Percentiles rank a stretch among this genome's conserved stretches.
Conservation (phyloP, 2,113 vertebrate species). For the Lepisosteus osseus region DNA sequence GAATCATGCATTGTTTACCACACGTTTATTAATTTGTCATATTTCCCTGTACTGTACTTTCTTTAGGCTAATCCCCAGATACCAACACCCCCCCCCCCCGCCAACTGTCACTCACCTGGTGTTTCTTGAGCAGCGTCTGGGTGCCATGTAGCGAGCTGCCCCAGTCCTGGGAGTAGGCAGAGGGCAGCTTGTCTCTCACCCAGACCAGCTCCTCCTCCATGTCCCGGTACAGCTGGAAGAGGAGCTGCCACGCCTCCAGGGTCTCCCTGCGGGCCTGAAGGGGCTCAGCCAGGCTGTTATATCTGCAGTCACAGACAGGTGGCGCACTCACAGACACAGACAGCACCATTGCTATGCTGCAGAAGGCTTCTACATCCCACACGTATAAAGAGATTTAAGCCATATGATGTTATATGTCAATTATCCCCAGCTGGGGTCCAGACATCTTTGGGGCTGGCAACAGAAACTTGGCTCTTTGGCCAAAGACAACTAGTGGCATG, state of each 20-base stretch:
- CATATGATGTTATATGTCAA: no score
- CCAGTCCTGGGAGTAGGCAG: conserved; percentile 57
- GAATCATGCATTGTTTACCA: no score
- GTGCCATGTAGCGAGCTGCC: conserved; percentile 62
- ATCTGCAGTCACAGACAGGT: conserved; percentile 53
- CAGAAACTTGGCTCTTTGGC: no score
- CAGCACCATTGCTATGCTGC: background rate
- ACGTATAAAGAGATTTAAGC: no score
- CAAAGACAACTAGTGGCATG: no score
- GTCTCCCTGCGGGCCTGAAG: conserved; percentile 60
- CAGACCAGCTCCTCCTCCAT: conserved; percentile 76
- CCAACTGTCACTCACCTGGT: conserved; percentile 65
- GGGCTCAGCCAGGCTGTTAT: conserved; percentile 64
- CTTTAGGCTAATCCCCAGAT: no score
- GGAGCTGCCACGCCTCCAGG: conserved; percentile 72
- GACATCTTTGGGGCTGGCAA: no score
- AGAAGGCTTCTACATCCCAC: no score
- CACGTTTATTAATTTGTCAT: no score
- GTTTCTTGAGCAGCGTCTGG: conserved; percentile 72
- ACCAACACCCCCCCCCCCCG: background rate
- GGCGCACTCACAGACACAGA: background rate
- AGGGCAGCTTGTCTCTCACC: conserved; percentile 71
- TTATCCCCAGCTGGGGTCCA: no score
- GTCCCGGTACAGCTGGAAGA: conserved; percentile 78
- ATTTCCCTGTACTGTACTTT: no score